Conservation (phyloP, 2,888 invertebrate genomes). For the Drosophila mettleri region DNA sequence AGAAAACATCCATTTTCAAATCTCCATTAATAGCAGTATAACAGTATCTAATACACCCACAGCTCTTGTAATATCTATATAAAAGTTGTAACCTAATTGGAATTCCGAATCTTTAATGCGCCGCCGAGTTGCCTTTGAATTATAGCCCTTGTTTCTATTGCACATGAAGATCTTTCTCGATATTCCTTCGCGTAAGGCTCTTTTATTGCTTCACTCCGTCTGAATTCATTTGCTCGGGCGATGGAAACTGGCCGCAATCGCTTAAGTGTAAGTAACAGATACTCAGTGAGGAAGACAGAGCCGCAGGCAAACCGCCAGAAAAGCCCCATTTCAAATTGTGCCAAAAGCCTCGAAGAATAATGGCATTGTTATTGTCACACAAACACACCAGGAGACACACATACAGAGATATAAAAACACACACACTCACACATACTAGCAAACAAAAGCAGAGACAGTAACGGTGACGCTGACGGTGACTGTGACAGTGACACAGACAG, state of each 20-base stretch:
- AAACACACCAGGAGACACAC: constrained; percentile 19
- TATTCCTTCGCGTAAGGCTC: constrained; percentile 2
- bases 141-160: not conserved
- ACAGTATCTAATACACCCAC: too few species aligned
- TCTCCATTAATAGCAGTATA: not conserved
- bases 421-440: constrained; percentile 2
- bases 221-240: constrained; percentile 28
- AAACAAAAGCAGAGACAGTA: not conserved
- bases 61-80: not conserved
- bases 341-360: constrained; percentile 61
- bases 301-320: constrained; percentile 51
- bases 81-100: not conserved
- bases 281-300: constrained; percentile 13
- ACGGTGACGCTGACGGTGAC: not conserved
- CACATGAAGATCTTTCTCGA: not conserved
- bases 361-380: constrained; percentile 62
- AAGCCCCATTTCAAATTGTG: constrained; percentile 63
- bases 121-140: not conserved
- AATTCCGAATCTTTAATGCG: constrained; percentile 1
- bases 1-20: too few species aligned
- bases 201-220: constrained; percentile 17
- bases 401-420: constrained; percentile 12
- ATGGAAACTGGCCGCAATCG: constrained; percentile 54
- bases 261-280: constrained; percentile 51
- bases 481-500: not conserved